phyloP scores from a whole-genome alignment of 2,888 invertebrate genomes.

The Synanthedon andrenaeformis region DNA sequence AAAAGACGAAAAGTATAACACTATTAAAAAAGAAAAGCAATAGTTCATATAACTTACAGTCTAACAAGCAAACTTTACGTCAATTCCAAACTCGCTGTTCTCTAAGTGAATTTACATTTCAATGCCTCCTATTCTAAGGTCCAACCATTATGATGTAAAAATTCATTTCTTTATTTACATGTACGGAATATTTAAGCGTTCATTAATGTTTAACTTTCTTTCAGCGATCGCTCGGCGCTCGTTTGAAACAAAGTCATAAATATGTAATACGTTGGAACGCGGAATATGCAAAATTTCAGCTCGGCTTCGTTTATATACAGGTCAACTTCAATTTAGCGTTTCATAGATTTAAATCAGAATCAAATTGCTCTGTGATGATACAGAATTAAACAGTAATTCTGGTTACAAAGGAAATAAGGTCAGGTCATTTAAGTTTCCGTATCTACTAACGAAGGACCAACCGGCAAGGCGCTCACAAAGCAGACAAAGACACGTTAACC shows the following conservation, averaged over 20 bases:
- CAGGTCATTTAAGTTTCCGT: not conserved
- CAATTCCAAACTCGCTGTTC: not conserved
- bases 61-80: not conserved
- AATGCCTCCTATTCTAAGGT: conserved; percentile 16
- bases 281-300: conserved; percentile 47
- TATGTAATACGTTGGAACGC: conserved; percentile 52
- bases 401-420: not conserved
- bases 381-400: conserved; percentile 2
- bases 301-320: conserved; percentile 38
- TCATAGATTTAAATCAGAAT: conserved; percentile 29
- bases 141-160: conserved; percentile 49
- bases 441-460: too few species aligned
- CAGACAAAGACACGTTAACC: too few species aligned
- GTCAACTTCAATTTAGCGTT: conserved; percentile 49
- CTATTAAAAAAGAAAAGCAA: too few species aligned
- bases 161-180: conserved; percentile 60
- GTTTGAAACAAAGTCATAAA: conserved; percentile 61
- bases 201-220: conserved; percentile 67
- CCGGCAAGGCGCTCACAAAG: too few species aligned
- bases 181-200: conserved; percentile 61
- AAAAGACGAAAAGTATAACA: too few species aligned
- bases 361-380: conserved; percentile 15
- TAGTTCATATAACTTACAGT: not conserved
- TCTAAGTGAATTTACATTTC: conserved; percentile 41
- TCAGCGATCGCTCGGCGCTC: conserved; percentile 37